Evolutionary conservation across 2,888 invertebrate genomes (phyloP), one percentile per base, ranked within the genome.

Genomic region (Trichogramma evanescens): DNA sequence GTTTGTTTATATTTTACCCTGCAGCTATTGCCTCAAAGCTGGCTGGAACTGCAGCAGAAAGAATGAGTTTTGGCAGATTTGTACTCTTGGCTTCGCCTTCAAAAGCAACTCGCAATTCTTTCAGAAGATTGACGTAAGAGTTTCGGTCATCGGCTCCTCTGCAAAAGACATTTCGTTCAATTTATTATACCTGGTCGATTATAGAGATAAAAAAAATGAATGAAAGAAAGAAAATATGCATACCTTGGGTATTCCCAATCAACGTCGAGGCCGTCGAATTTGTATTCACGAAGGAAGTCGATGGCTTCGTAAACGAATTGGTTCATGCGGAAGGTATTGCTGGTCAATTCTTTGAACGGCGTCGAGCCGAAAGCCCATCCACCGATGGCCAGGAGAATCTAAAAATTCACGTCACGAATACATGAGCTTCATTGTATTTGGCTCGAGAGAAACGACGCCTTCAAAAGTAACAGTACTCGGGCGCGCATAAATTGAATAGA

Each of bases 341-440:
- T 89, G 0, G 94, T 94, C 49, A 95, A 82, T 75, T 94, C 93
- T 80, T 93, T 93, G 83, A 93, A 94, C 4, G 94, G 94, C 0
- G 93, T 93, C 1, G 95, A 95, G 8, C 95, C 95, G 72, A 95
- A 95, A 1, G 93, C 93, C 95, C 95, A 96, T 26, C 96, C 96
- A 60, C 96, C 96, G 68, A 96, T 92, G 1, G 93, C 93, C 10
- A 93, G 79, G 0, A 93, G 80, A 63, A 93, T 84, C 87, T 92
- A 71, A 8, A 63, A 60, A 51, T 10, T 38, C 39, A 45, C 5
- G 44, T 44, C 38, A 9, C 42, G 7, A 52, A 52, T 26, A 26
- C 26, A 26, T 26, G 26, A 26, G 26, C 26, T 26, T 26, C 26
- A 26, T 26, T 26, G 26, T 26, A 26, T 26, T 26, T 26, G 26